Percentiles rank a stretch among this genome's conserved stretches.
These are phyloP conservation scores for Metaphire vulgaris DNA, from an alignment of 1,140 invertebrate species.

Conservation along the genomic window DNA sequence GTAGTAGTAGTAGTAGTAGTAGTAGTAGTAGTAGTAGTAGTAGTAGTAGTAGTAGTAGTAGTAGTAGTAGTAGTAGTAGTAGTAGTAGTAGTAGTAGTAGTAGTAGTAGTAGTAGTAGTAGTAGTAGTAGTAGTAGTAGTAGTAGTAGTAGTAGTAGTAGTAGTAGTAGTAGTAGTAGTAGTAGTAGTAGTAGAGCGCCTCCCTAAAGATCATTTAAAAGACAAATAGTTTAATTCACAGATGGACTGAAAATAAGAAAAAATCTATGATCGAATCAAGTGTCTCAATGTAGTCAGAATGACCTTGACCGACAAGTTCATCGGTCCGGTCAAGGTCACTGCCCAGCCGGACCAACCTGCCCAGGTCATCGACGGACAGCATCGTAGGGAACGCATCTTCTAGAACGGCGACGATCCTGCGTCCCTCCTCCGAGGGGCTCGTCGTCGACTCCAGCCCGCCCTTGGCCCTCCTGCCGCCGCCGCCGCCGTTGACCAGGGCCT, in stretches of 20 bases:
- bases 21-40: too few species aligned
- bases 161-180: constrained; percentile 9
- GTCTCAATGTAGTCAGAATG: too few species aligned
- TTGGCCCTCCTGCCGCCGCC: neutral
- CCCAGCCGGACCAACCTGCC: neutral
- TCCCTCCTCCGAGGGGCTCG: neutral
- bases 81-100: constrained; percentile 7
- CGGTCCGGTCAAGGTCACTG: too few species aligned
- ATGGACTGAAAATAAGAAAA: too few species aligned
- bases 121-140: constrained; percentile 8
- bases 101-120: constrained; percentile 9
- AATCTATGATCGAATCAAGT: too few species aligned
- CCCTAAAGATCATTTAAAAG: too few species aligned
- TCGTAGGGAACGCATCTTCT: neutral
- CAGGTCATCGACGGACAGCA: neutral
- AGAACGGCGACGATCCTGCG: neutral
- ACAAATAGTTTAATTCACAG: too few species aligned
- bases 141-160: constrained; percentile 7
- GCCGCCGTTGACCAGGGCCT: neutral
- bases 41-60: constrained; percentile 8
- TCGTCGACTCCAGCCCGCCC: neutral
- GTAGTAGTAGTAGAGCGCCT: constrained; percentile 8
- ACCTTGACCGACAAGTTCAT: too few species aligned
- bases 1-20: too few species aligned
- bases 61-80: constrained; percentile 8